Evolutionary conservation across 2,113 vertebrate genomes (phyloP), one percentile per base, ranked within the genome.

Genomic region (Natator depressus): DNA sequence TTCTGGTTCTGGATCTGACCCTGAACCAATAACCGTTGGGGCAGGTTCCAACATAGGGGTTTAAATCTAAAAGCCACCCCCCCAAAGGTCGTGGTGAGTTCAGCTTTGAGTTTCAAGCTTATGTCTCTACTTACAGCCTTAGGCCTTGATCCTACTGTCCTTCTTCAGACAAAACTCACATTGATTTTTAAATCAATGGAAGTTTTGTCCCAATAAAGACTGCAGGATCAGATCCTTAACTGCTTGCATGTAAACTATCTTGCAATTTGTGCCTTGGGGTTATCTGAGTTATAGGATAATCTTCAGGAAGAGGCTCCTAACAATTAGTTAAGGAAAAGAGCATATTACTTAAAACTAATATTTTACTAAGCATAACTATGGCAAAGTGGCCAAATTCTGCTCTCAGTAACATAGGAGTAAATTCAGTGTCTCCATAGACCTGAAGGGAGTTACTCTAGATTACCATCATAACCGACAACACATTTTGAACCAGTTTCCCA

Each of bases 281-380:
- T 96, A 93, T 92, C 95, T 88, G 95, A 96, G 96, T 92, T 93
- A 75, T 95, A 91, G 92, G 96, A 95, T 7, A 20, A 94, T 95
- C 94, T 95, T 96, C 93, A 88, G 85, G 89, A 96, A 91, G 96
- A 96, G 92, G 90, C 93, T 95, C 2, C 29, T 80, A 95, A 95
- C 96, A 96, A 95, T 97, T 96, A 94, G 95, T 93, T 95, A 96
- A 87, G 95, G 94, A 92, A 89, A 88, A 94, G 95, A 96, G 96
- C 87, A 69, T 12, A 46, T 76, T 76, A 93, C 92, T 94, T 94
- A 85, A 97, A 94, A 86, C 88, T 94, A 96, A 94, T 91, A 95
- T 96, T 93, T 88, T 78, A 76, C 72, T 25, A 76, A 46, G 42
- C 22, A 76, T 46, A 76, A 76, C 5, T 42, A 47, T 46, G 75